These are phyloP conservation scores for Phania funesta DNA, from an alignment of 2,888 invertebrate species.

Conservation along the genomic window DNA sequence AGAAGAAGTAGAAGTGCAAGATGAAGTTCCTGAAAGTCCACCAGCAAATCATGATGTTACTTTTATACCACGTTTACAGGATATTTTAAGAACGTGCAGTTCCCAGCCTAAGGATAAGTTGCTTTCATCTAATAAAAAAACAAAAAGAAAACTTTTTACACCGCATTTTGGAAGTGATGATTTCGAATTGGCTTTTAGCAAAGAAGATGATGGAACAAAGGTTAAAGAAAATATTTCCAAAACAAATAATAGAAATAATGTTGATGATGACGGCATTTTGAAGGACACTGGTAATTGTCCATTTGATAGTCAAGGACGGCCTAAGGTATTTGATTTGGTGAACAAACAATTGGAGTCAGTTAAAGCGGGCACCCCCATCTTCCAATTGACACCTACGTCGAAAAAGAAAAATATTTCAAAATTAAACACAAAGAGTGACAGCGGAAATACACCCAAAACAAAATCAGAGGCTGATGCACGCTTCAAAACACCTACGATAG, in stretches of 20 bases:
- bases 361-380: slow-evolving; percentile 72
- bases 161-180: slow-evolving; percentile 74
- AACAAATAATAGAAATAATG: neutral
- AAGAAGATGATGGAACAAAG: slow-evolving; percentile 13
- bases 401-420: neutral
- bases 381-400: slow-evolving; percentile 70
- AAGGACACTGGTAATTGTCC: slow-evolving; percentile 50
- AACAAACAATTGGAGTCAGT: slow-evolving; percentile 73
- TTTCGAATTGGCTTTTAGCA: slow-evolving; percentile 11
- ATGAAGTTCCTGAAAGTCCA: slow-evolving; percentile 68
- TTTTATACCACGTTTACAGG: slow-evolving; percentile 71
- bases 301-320: slow-evolving; percentile 66
- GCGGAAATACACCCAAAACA: neutral
- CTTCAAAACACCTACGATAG: slow-evolving; percentile 33
- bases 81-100: slow-evolving; percentile 74
- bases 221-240: slow-evolving; percentile 23
- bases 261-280: slow-evolving; percentile 33
- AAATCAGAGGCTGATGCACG: neutral
- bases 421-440: neutral
- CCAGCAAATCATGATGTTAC: slow-evolving; percentile 72
- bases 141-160: slow-evolving; percentile 75
- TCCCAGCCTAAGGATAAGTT: slow-evolving; percentile 73
- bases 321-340: slow-evolving; percentile 69
- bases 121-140: slow-evolving; percentile 69
- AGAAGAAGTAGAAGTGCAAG: slow-evolving; percentile 73